Base-by-base conservation (phyloP, 2,113 vertebrate genomes). In the Ancistrus triradiatus region DNA sequence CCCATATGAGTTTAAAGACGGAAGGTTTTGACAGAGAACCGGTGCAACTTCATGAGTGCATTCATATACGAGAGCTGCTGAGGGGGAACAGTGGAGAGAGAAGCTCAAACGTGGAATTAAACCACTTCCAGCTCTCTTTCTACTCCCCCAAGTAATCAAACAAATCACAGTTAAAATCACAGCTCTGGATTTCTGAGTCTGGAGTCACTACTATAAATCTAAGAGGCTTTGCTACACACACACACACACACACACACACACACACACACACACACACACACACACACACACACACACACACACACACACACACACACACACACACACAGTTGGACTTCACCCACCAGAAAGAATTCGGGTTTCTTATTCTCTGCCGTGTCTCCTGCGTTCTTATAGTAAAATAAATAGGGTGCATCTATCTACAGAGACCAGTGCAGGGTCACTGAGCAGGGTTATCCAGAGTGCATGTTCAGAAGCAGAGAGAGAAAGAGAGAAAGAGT, bases 381-480 rank as follows among this genome's bases (percentile, higher is more conserved):
- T 59, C 43, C 53, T 19, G 9, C 42, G 52, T 68, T 68, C 68
- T 56, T 66, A 69, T 77, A 81, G 74, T 78, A 80, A 84, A 86
- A 87, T 78, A 83, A 86, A 86, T 86, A 72, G 83, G 69, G 68
- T 82, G 80, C 79, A 85, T 84, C 78, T 78, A 75, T 25, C 70
- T 66, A 49, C 77, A 84, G 80, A 83, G 83, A 84, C 59, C 72
- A 66, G 76, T 72, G 77, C 68, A 76, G 75, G 79, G 80, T 79
- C 75, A 69, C 53, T 63, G 49, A 56, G 38, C 38, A 43, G 69
- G 83, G 83, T 86, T 86, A 88, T 83, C 80, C 83, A 86, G 76
- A 88, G 86, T 85, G 81, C 84, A 86, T 79, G 64, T 82, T 76
- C 83, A 87, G 80, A 85, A 85, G 82, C 84, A 69, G 65, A 27